These are phyloP conservation scores for Urocyon cinereoargenteus DNA, from an alignment of 2,797 vertebrate genomes.

Conservation along the genomic window DNA sequence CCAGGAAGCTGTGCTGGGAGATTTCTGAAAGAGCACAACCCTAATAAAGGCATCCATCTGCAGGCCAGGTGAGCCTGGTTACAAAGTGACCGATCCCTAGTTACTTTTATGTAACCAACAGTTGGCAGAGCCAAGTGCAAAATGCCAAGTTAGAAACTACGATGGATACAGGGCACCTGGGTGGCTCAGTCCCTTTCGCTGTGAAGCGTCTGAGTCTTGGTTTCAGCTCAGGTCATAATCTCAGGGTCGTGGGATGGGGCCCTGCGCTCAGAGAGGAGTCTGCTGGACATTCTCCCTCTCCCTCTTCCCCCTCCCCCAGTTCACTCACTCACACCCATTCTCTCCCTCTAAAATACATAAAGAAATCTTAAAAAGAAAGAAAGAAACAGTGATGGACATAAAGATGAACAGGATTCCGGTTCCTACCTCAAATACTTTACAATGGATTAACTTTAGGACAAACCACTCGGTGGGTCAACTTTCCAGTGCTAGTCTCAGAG, in stretches of 20 bases:
- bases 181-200: not conserved
- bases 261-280: not conserved
- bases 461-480: not conserved
- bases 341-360: not conserved
- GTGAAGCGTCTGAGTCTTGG: not conserved
- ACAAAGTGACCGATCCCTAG: not conserved
- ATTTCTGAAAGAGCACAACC: not conserved
- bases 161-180: not conserved
- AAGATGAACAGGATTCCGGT: not conserved
- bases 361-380: no score
- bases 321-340: not conserved
- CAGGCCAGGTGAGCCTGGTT: not conserved
- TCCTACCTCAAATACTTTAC: not conserved
- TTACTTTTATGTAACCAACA: not conserved
- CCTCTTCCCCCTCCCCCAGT: not conserved
- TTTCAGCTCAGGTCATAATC: not conserved
- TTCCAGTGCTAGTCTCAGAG: not conserved
- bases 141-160: not conserved
- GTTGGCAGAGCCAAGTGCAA: not conserved
- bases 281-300: not conserved
- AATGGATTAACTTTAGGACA: not conserved
- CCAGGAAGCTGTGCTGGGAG: not conserved
- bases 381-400: accelerated
- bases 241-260: not conserved
- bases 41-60: not conserved